Evolutionary conservation across 2,113 vertebrate species (phyloP).

Genomic region (Phodopus roborovskii): DNA sequence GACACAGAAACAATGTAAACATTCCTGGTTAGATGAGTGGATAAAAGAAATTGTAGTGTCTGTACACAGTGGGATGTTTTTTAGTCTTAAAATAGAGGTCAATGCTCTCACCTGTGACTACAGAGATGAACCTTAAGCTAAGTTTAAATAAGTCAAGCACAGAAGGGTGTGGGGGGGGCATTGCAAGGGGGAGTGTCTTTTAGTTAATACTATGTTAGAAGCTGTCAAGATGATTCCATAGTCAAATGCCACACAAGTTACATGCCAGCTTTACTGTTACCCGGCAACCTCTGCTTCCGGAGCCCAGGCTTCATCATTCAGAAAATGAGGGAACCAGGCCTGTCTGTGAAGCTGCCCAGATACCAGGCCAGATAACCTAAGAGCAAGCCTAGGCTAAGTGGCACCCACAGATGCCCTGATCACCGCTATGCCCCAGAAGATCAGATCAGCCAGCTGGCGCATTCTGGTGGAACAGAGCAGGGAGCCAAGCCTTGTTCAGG

Average conservation of each 20-base stretch:
- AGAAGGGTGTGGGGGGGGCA: background rate
- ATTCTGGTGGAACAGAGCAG: background rate
- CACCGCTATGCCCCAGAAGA: background rate
- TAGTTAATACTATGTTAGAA: background rate
- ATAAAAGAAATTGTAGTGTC: background rate
- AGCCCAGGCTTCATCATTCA: background rate
- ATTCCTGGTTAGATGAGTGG: background rate
- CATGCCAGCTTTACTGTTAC: background rate
- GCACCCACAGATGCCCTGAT: accelerated
- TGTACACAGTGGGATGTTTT: background rate
- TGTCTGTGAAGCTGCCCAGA: background rate
- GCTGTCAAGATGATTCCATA: background rate
- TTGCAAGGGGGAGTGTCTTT: background rate
- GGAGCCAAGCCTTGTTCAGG: background rate
- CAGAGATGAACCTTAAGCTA: background rate
- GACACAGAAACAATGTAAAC: background rate
- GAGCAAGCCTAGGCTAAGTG: background rate
- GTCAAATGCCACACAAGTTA: background rate
- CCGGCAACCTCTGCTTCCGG: background rate
- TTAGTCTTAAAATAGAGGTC: background rate
- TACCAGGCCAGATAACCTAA: background rate
- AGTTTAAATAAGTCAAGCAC: background rate
- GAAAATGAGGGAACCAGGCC: background rate
- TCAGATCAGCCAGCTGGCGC: background rate
- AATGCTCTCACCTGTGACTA: background rate